Evolutionary conservation across 2,797 vertebrate species (phyloP).

Genomic region (Emys orbicularis): DNA sequence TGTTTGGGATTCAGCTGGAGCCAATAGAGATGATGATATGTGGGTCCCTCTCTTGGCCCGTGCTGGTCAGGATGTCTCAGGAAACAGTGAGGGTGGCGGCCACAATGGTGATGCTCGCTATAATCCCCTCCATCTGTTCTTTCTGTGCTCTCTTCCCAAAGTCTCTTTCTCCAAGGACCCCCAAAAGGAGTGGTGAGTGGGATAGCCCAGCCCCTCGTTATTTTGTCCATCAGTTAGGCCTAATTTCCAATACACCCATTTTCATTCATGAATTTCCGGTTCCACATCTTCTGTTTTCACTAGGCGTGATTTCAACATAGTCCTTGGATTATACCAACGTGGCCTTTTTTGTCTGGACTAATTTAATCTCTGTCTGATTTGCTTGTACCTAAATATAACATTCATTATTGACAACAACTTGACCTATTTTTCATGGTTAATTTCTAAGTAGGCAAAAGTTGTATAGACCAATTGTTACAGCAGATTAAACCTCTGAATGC

Average conservation of each 20-base stretch:
- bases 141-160: background rate
- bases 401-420: background rate
- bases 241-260: background rate
- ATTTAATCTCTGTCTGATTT: background rate
- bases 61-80: background rate
- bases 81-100: background rate
- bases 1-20: background rate
- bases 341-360: background rate
- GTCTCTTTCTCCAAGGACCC: background rate
- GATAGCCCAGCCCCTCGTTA: background rate
- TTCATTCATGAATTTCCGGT: background rate
- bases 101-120: background rate
- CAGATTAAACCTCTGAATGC: background rate
- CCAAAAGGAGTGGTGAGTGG: background rate
- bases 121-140: background rate
- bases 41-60: background rate
- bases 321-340: background rate
- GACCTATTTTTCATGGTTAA: background rate
- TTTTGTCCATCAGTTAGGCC: background rate
- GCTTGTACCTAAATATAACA: background rate
- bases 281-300: background rate
- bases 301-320: background rate
- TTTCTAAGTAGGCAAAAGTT: background rate
- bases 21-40: background rate
- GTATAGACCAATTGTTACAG: background rate